Conservation (phyloP, 2,113 vertebrate species). For the Prionailurus bengalensis region DNA sequence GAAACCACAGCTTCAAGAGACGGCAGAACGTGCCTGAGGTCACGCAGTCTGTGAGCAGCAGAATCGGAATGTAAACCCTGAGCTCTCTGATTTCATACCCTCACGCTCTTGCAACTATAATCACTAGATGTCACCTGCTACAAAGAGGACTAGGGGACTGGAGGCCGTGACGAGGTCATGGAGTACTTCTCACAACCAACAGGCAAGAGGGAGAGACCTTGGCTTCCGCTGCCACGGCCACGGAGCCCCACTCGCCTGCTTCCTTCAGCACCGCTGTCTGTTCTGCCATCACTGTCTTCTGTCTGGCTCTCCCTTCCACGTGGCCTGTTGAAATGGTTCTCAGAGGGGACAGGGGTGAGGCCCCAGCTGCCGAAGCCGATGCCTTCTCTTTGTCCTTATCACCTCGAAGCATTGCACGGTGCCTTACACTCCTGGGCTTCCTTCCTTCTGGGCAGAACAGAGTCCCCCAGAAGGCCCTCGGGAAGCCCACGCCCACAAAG, state of each 20-base stretch:
- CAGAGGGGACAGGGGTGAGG: rapidly evolving
- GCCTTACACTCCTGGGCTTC: rapidly evolving
- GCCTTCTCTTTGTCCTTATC: neutral
- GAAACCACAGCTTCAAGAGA: rapidly evolving
- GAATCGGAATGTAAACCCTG: rapidly evolving
- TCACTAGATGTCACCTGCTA: rapidly evolving
- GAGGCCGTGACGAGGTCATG: neutral
- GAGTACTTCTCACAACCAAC: rapidly evolving
- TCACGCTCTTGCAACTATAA: rapidly evolving
- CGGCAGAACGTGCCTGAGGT: rapidly evolving
- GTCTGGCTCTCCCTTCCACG: neutral
- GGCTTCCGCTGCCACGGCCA: rapidly evolving
- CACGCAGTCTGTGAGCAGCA: rapidly evolving
- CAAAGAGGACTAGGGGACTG: neutral
- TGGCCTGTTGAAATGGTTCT: neutral
- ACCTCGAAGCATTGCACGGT: too few species aligned
- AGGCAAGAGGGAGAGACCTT: rapidly evolving
- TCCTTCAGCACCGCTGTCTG: rapidly evolving
- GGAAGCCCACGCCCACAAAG: rapidly evolving
- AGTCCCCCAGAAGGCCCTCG: neutral
- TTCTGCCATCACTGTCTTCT: rapidly evolving
- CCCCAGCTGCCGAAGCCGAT: rapidly evolving
- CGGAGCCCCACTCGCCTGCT: neutral
- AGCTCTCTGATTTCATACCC: neutral
- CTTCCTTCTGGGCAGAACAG: neutral